phyloP scores from a whole-genome alignment of 2,888 invertebrate species.

The Hylaea fasciaria region DNA sequence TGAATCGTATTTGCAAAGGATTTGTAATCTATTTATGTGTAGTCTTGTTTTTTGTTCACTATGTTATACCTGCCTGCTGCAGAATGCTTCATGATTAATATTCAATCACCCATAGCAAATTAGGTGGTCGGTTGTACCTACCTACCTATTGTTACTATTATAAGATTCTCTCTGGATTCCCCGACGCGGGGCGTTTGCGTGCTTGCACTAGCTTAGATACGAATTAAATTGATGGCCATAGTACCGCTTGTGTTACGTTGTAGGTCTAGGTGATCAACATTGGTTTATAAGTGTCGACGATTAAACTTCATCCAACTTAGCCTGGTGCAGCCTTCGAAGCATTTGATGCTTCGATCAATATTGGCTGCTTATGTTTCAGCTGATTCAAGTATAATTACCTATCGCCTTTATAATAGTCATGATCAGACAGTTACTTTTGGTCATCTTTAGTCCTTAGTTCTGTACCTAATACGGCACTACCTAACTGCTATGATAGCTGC shows the following conservation, averaged over 20 bases:
- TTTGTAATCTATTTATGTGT: no score
- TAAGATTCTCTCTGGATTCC: no score
- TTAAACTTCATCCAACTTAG: slow-evolving; percentile 1
- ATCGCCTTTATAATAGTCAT: background rate
- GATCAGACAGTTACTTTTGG: background rate
- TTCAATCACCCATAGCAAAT: no score
- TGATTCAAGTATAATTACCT: background rate
- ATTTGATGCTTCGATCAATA: background rate
- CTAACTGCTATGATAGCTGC: no score
- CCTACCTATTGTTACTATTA: no score
- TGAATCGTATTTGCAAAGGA: no score
- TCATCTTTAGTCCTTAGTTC: background rate
- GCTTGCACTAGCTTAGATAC: slow-evolving; percentile 8
- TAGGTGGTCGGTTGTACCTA: no score
- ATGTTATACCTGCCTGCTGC: no score
- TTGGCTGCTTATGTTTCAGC: background rate
- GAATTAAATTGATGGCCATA: slow-evolving; percentile 7
- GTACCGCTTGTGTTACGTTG: background rate
- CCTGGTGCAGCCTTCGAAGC: slow-evolving; percentile 3
- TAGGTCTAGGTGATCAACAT: slow-evolving; percentile 1
- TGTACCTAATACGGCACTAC: background rate
- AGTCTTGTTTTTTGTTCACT: no score
- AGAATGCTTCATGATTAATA: no score
- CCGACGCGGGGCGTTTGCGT: slow-evolving; percentile 9
- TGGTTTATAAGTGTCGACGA: slow-evolving; percentile 5